Evolutionary conservation across 2,888 invertebrate genomes (phyloP), one percentile per base, ranked within the genome.

Genomic region (Sinodicranocentrus sp.): DNA sequence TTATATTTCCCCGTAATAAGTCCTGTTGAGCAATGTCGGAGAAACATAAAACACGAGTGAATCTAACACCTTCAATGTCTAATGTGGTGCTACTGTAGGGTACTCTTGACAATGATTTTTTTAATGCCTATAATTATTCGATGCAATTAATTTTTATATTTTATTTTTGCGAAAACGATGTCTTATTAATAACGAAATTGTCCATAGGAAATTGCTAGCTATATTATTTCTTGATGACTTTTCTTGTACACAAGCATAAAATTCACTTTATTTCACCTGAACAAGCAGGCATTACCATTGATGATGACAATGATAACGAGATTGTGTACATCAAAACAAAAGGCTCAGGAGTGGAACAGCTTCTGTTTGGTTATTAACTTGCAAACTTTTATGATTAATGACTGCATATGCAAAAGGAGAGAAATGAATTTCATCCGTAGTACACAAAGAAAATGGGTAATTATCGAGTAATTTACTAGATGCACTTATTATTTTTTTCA

Each of bases 311-410:
- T 15, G 71, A 39, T 57, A 72, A 72, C 71, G 23, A 72, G 71
- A 59, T 54, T 72, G 28, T n/a, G n/a, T 23, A 17, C 21, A 39
- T 33, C 23, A 57, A 72, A n/a, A 71, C 70, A 57, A 57, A 71
- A 57, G 71, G n/a, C 33, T 10, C 48, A 5, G 2, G 39, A 57
- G 39, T 23, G 57, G 43, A 39, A 21, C 23, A 39, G 57, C 71
- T 72, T 57, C 57, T 72, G 54, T 72, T 57, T 72, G 3, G 39
- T 39, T 57, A 23, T 59, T 72, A 72, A 57, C 15, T 57, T 39
- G 71, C 71, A 72, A 72, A 54, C 57, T 39, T 57, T 19, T 25
- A 72, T 72, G 33, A 57, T 72, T 57, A 43, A 57, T 57, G 71
- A 57, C 52, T 39, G 54, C 33, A 23, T 52, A 52, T 68, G 48